These are phyloP conservation scores for Eulithis testata DNA, from an alignment of 2,888 invertebrate genomes.

Conservation along the genomic window DNA sequence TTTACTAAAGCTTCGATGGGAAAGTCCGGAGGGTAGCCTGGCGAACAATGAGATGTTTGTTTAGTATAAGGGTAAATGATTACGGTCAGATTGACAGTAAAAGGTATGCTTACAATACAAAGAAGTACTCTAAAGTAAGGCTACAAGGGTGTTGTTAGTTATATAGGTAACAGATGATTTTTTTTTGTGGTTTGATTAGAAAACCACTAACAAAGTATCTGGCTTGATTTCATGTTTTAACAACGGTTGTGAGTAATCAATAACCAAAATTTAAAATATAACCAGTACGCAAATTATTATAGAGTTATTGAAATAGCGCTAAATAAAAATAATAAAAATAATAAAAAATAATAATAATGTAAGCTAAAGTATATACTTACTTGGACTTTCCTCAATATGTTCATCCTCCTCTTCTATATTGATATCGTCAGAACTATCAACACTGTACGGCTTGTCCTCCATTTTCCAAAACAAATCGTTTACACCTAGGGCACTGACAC, in stretches of 20 bases:
- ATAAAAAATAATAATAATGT: neutral
- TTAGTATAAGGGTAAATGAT: conserved; percentile 13
- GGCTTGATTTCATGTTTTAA: too few species aligned
- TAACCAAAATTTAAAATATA: too few species aligned
- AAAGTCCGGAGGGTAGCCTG: conserved; percentile 86
- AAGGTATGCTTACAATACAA: neutral
- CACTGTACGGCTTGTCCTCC: conserved; percentile 82
- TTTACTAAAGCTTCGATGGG: conserved; percentile 85
- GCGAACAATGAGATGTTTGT: conserved; percentile 41
- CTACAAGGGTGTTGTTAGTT: neutral
- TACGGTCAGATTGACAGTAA: neutral
- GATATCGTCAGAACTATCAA: conserved; percentile 81
- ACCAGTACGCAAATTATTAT: too few species aligned
- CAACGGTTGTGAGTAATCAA: too few species aligned
- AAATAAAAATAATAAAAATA: conserved; percentile 19
- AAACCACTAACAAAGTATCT: too few species aligned
- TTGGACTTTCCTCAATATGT: conserved; percentile 73
- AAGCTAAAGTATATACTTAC: conserved; percentile 53
- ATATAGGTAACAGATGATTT: too few species aligned
- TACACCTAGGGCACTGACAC: conserved; percentile 74
- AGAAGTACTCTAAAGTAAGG: neutral
- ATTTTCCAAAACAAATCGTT: conserved; percentile 71
- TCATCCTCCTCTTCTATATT: conserved; percentile 80
- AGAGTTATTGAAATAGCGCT: too few species aligned
- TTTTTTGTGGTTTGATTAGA: too few species aligned